A percentile compares a stretch with the other conserved stretches of the same genome.
Evolutionary conservation across 2,888 invertebrate genomes (phyloP).

Genomic region (Polietes domitor): DNA sequence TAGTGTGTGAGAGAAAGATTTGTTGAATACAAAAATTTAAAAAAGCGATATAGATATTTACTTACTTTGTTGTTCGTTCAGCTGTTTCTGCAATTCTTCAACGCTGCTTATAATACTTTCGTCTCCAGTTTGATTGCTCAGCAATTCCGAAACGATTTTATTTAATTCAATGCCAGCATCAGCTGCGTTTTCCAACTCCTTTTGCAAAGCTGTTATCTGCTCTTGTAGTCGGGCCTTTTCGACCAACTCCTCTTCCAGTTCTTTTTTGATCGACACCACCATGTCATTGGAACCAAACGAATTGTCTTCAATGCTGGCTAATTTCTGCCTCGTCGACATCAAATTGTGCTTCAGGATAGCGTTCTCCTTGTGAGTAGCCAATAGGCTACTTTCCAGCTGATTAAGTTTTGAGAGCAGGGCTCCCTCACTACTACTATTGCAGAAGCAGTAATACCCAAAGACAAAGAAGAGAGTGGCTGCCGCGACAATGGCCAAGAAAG

Average conservation of each 20-base stretch:
- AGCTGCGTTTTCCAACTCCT: conserved; percentile 90
- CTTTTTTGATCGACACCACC: conserved; percentile 85
- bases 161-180: conserved; percentile 90
- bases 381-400: conserved; percentile 84
- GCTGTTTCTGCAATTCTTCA: conserved; percentile 85
- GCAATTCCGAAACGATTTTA: conserved; percentile 85
- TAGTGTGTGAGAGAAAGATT: too few relatives aligned
- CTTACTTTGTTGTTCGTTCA: conserved; percentile 84
- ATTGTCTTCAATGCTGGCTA: conserved; percentile 86
- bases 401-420: conserved; percentile 87
- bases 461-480: conserved; percentile 87
- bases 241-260: conserved; percentile 83
- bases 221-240: conserved; percentile 84
- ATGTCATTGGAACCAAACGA: conserved; percentile 88
- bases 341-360: conserved; percentile 85
- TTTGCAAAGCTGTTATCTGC: conserved; percentile 85
- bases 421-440: conserved; percentile 87
- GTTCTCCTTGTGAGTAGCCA: conserved; percentile 85
- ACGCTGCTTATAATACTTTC: conserved; percentile 85
- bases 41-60: background rate
- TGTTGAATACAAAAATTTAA: too few relatives aligned
- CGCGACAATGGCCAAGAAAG: conserved; percentile 86
- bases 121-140: conserved; percentile 86
- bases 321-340: conserved; percentile 83
- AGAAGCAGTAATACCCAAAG: conserved; percentile 89